Conservation (phyloP, 2,797 vertebrate genomes). For the Lindbergichthys nudifrons region DNA sequence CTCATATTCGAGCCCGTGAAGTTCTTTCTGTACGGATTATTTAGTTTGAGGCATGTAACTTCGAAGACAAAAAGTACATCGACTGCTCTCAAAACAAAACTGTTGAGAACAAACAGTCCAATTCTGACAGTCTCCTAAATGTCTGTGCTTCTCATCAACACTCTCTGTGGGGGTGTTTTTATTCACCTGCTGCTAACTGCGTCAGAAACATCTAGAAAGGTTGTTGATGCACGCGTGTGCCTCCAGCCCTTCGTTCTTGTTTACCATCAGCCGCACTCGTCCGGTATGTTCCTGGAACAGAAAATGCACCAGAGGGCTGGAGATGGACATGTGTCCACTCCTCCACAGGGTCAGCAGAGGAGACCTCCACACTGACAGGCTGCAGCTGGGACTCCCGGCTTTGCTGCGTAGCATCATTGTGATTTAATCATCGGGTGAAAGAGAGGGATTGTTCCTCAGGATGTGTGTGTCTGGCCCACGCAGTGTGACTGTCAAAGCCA, state of each 20-base stretch:
- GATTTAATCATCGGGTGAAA: slow-evolving; percentile 50
- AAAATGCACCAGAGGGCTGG: slow-evolving; percentile 40
- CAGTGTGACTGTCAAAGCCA: slow-evolving; percentile 25
- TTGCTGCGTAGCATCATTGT: slow-evolving; percentile 30
- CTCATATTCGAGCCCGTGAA: slow-evolving; percentile 28
- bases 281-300: slow-evolving; percentile 65
- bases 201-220: slow-evolving; percentile 22
- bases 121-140: slow-evolving; percentile 36
- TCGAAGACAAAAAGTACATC: slow-evolving; percentile 20
- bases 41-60: slow-evolving; percentile 14
- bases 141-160: slow-evolving; percentile 61
- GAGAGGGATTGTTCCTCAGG: slow-evolving; percentile 65
- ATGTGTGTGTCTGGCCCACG: slow-evolving; percentile 45
- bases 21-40: slow-evolving; percentile 21
- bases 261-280: slow-evolving; percentile 46
- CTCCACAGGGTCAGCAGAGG: slow-evolving; percentile 45
- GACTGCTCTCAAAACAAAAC: slow-evolving; percentile 37
- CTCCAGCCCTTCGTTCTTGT: slow-evolving; percentile 37
- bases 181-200: slow-evolving; percentile 43
- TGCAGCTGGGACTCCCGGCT: slow-evolving; percentile 69
- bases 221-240: slow-evolving; percentile 13
- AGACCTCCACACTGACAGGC: slow-evolving; percentile 62
- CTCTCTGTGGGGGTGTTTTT: slow-evolving; percentile 48
- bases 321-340: slow-evolving; percentile 59
- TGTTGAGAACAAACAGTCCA: slow-evolving; percentile 58